Percentiles rank a stretch among this genome's conserved stretches.
Evolutionary conservation across 1,140 invertebrate species (phyloP).

Genomic region (Pantala flavescens): DNA sequence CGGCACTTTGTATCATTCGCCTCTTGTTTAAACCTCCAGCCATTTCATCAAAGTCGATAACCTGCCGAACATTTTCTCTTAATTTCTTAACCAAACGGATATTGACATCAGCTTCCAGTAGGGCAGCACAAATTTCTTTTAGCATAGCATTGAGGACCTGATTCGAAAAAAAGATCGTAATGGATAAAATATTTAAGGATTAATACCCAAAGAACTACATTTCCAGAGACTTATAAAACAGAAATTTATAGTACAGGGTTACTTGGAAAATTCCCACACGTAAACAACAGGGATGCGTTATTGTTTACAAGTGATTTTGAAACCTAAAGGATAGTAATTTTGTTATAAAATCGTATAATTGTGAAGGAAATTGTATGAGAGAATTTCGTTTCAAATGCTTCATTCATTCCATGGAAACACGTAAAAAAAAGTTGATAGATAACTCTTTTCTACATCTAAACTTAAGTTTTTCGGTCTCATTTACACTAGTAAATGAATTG

Average conservation of each 20-base stretch:
- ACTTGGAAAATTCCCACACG: neutral
- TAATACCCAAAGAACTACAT: slow-evolving; percentile 8
- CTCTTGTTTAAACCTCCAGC: slow-evolving; percentile 97
- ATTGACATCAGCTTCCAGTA: slow-evolving; percentile 98
- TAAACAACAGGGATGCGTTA: too few species aligned
- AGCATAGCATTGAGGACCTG: slow-evolving; percentile 98
- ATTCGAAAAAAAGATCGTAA: slow-evolving; percentile 26
- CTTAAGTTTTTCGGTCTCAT: too few species aligned
- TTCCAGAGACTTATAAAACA: slow-evolving; percentile 15
- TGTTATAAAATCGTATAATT: too few species aligned
- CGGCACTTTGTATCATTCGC: slow-evolving; percentile 96
- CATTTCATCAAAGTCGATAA: slow-evolving; percentile 99
- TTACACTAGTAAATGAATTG: too few species aligned
- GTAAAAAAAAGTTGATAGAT: too few species aligned
- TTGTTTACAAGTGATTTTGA: too few species aligned
- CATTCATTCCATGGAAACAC: too few species aligned
- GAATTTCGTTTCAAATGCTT: too few species aligned
- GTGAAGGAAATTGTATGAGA: too few species aligned
- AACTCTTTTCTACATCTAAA: too few species aligned
- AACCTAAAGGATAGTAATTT: too few species aligned
- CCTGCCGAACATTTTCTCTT: slow-evolving; percentile 93
- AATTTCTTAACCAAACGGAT: slow-evolving; percentile 93
- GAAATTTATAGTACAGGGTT: neutral
- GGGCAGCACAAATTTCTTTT: slow-evolving; percentile 94
- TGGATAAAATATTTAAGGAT: slow-evolving; percentile 7